A percentile compares a stretch with the other conserved stretches of the same genome.
These are phyloP conservation scores for Ganaspis sp. DNA, from an alignment of 1,140 invertebrate species.

Conservation along the genomic window DNA sequence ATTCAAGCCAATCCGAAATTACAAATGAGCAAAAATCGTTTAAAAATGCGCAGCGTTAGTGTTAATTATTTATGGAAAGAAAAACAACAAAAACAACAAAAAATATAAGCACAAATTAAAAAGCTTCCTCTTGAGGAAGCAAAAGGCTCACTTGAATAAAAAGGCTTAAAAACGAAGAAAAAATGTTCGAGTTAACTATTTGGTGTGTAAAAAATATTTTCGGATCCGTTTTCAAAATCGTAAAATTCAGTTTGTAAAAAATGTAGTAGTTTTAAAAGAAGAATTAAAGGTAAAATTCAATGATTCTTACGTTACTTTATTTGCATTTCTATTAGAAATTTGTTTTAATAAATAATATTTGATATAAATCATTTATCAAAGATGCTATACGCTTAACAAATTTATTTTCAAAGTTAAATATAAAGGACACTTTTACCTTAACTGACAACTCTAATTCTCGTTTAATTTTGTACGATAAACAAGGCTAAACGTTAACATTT, in stretches of 20 bases:
- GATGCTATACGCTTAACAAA: background rate
- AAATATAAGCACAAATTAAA: too few relatives aligned
- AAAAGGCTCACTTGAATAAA: too few relatives aligned
- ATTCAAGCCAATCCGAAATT: background rate
- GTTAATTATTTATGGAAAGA: constrained; percentile 22
- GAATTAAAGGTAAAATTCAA: too few relatives aligned
- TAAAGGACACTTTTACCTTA: constrained; percentile 11
- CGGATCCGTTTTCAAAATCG: too few relatives aligned
- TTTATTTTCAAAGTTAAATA: constrained; percentile 23
- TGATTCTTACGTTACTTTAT: too few relatives aligned
- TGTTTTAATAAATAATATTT: background rate
- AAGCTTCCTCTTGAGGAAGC: too few relatives aligned
- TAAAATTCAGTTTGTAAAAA: too few relatives aligned
- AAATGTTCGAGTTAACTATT: too few relatives aligned
- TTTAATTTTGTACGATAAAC: constrained; percentile 37
- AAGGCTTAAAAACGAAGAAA: too few relatives aligned
- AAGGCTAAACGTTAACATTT: constrained; percentile 72
- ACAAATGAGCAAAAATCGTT: background rate
- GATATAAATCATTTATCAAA: background rate
- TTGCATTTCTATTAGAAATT: background rate
- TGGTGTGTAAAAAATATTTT: too few relatives aligned
- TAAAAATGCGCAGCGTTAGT: background rate
- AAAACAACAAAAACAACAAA: too few relatives aligned
- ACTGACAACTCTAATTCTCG: background rate
- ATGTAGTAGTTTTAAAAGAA: too few relatives aligned